phyloP scores from a whole-genome alignment of 2,888 invertebrate genomes.

The Axea sp. region DNA sequence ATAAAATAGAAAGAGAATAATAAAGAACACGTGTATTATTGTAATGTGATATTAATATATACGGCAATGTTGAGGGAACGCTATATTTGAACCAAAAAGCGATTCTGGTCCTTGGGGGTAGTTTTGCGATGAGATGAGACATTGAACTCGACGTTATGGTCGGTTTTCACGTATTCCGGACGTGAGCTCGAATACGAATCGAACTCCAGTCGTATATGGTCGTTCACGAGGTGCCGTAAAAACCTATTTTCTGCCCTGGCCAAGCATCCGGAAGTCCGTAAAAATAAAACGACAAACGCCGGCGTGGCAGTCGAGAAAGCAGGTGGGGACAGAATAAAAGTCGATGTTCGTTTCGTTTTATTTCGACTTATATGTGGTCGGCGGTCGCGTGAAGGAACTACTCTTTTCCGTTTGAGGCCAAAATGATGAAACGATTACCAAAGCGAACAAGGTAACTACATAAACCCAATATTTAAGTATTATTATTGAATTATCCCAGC shows the following conservation, averaged over 20 bases:
- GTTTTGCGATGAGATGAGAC: constrained; percentile 55
- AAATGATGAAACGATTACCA: constrained; percentile 57
- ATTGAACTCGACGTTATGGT: constrained; percentile 57
- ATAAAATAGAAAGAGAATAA: no score
- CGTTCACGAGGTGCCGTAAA: constrained; percentile 64
- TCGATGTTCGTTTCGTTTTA: constrained; percentile 61
- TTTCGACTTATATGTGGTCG: constrained; percentile 61
- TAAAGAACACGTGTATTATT: constrained; percentile 18
- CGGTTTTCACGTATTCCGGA: constrained; percentile 61
- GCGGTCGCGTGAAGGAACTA: constrained; percentile 39
- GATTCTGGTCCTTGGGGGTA: constrained; percentile 47
- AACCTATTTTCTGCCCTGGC: constrained; percentile 64
- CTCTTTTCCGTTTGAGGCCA: constrained; percentile 34
- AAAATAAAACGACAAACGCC: constrained; percentile 61
- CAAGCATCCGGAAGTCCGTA: constrained; percentile 64
- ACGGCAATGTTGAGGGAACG: constrained; percentile 21
- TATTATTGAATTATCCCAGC: no score
- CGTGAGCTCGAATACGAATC: constrained; percentile 63
- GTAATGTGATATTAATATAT: constrained; percentile 55
- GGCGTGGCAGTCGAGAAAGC: constrained; percentile 18
- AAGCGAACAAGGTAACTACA: constrained; percentile 29
- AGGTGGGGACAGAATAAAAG: constrained; percentile 36
- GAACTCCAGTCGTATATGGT: constrained; percentile 63
- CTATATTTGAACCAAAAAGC: constrained; percentile 45
- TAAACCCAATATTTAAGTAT: constrained; percentile 38